Evolutionary conservation across 2,797 vertebrate genomes (phyloP).

Genomic region (Austrolebias charrua): DNA sequence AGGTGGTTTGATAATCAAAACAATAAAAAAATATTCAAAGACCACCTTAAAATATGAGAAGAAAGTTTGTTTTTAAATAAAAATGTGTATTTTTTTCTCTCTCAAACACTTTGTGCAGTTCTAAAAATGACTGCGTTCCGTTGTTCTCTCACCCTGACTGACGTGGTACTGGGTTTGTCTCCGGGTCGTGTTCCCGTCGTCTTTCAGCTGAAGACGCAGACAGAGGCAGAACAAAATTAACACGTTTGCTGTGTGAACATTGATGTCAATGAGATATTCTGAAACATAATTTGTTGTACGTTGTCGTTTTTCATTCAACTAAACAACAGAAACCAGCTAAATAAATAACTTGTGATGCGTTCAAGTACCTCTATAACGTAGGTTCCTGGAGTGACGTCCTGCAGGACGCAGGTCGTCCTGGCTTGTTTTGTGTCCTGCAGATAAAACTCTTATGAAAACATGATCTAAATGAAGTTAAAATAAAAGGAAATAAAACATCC

Average conservation of each 20-base stretch:
- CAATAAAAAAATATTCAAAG: too few species aligned
- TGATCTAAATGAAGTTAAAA: too few species aligned
- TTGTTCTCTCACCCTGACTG: conserved; percentile 73
- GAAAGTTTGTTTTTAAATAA: too few species aligned
- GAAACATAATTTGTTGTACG: background rate
- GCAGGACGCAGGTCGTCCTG: conserved; percentile 87
- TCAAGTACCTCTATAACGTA: conserved; percentile 89
- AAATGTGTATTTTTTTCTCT: too few species aligned
- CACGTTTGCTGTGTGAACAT: too few species aligned
- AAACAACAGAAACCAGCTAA: background rate
- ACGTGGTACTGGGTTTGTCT: conserved; percentile 79
- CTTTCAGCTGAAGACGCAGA: conserved; percentile 80
- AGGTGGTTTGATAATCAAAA: too few species aligned
- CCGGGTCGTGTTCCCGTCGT: conserved; percentile 84
- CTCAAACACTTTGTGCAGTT: too few species aligned
- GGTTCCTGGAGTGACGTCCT: conserved; percentile 89
- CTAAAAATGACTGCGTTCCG: background rate
- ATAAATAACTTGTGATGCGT: background rate
- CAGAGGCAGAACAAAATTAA: background rate
- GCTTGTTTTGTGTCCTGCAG: conserved; percentile 84
- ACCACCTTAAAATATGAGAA: too few species aligned
- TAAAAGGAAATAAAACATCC: background rate
- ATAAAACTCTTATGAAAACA: background rate
- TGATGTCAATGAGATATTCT: background rate
- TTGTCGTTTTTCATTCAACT: too few species aligned